These are phyloP conservation scores for Meloidogyne floridensis DNA, from an alignment of 1,140 invertebrate genomes.

Conservation along the genomic window DNA sequence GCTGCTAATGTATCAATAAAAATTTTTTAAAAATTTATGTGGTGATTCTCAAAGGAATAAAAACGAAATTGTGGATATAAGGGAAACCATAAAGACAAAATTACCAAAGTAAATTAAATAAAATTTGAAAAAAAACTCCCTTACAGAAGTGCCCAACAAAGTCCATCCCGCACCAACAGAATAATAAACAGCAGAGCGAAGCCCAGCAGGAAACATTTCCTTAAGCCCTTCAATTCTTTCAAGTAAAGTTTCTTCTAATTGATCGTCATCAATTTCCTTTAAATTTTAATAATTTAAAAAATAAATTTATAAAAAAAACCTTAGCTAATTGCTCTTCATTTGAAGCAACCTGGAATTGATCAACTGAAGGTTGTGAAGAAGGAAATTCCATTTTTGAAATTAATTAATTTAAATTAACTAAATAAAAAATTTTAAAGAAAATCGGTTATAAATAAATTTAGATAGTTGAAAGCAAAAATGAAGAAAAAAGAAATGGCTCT, in stretches of 20 bases:
- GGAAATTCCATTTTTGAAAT: too few relatives aligned
- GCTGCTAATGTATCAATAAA: too few relatives aligned
- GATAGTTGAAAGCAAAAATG: too few relatives aligned
- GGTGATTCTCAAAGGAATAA: too few relatives aligned
- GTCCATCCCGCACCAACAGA: constrained; percentile 38
- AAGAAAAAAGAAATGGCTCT: too few relatives aligned
- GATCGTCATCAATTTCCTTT: constrained; percentile 44
- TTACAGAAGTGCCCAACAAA: constrained; percentile 42
- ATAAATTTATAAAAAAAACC: not conserved
- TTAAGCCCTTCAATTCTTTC: constrained; percentile 60
- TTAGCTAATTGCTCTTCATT: not conserved
- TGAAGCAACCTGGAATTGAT: not conserved
- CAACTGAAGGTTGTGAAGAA: not conserved
- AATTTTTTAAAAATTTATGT: too few relatives aligned
- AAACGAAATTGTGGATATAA: too few relatives aligned
- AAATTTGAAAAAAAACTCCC: not conserved
- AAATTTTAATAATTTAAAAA: not conserved
- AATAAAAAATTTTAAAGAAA: too few relatives aligned
- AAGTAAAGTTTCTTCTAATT: constrained; percentile 57
- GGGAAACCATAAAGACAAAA: not conserved
- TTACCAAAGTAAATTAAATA: not conserved
- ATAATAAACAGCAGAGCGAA: constrained; percentile 39
- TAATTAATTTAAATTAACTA: too few relatives aligned
- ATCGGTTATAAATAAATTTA: too few relatives aligned
- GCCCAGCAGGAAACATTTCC: constrained; percentile 56